These are phyloP conservation scores for Chaitophorus viminalis DNA, from an alignment of 2,888 invertebrate genomes.

Conservation along the genomic window DNA sequence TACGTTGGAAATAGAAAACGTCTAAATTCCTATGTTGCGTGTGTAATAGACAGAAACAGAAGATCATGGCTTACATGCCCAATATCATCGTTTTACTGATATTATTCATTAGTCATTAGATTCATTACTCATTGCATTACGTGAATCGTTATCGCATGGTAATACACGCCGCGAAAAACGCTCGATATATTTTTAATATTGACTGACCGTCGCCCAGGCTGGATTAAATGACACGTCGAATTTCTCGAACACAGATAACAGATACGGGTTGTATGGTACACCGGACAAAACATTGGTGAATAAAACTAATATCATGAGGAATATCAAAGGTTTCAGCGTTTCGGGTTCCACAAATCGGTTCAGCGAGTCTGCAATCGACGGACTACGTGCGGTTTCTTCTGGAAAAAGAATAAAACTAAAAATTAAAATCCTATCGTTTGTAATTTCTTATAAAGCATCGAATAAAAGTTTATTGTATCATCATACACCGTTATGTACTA, in stretches of 20 bases:
- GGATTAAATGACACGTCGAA: conserved; percentile 19
- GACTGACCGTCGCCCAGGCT: conserved; percentile 41
- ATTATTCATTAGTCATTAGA: no score
- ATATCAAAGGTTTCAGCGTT: conserved; percentile 29
- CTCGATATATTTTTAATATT: neutral
- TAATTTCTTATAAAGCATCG: no score
- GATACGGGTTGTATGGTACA: conserved; percentile 36
- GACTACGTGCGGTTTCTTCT: neutral
- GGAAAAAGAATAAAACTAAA: neutral
- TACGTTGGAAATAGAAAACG: no score
- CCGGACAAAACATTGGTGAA: conserved; percentile 39
- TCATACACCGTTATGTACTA: no score
- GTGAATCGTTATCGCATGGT: neutral
- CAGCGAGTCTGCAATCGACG: neutral
- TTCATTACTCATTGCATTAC: no score
- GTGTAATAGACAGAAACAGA: no score
- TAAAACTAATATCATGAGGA: conserved; percentile 19
- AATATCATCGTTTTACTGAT: no score
- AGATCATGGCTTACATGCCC: no score
- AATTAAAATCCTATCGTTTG: neutral
- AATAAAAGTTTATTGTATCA: no score
- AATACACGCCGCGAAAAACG: neutral
- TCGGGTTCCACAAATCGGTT: neutral
- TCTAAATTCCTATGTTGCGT: no score
- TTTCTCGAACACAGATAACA: conserved; percentile 28